Evolutionary conservation across 64 coral and sea anemone species (phyloP).

Genomic region (Porites australiensis): DNA sequence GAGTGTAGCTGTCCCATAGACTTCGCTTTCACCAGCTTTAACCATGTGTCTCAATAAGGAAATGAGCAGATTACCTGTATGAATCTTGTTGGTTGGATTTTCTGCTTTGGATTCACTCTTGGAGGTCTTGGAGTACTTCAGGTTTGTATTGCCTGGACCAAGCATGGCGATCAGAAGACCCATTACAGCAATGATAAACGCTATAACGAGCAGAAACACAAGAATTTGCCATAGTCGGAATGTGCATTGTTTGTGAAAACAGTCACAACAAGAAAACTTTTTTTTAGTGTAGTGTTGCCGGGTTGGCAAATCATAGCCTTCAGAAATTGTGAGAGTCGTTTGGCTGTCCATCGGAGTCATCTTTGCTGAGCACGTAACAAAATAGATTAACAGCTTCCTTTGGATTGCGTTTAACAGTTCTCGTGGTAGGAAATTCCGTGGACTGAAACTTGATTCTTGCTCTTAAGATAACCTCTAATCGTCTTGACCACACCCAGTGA

Average conservation of each 20-base stretch:
- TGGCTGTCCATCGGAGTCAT: background rate
- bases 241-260: background rate
- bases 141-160: background rate
- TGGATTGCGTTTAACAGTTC: too few relatives aligned
- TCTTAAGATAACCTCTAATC: too few relatives aligned
- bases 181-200: background rate
- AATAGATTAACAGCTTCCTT: too few relatives aligned
- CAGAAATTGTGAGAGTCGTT: background rate
- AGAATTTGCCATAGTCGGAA: conserved; percentile 40
- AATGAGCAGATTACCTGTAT: too few relatives aligned
- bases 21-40: too few relatives aligned
- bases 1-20: too few relatives aligned
- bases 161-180: background rate
- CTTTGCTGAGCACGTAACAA: too few relatives aligned
- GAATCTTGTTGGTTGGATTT: too few relatives aligned
- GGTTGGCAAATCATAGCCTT: conserved; percentile 9
- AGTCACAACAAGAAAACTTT: background rate
- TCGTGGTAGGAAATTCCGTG: too few relatives aligned
- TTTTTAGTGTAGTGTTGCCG: background rate
- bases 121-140: background rate
- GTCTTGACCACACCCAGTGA: too few relatives aligned
- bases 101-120: background rate
- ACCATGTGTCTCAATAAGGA: too few relatives aligned
- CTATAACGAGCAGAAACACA: background rate
- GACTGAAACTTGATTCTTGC: too few relatives aligned